phyloP scores from a whole-genome alignment of 2,797 vertebrate species.

The Urophycis tenuis region DNA sequence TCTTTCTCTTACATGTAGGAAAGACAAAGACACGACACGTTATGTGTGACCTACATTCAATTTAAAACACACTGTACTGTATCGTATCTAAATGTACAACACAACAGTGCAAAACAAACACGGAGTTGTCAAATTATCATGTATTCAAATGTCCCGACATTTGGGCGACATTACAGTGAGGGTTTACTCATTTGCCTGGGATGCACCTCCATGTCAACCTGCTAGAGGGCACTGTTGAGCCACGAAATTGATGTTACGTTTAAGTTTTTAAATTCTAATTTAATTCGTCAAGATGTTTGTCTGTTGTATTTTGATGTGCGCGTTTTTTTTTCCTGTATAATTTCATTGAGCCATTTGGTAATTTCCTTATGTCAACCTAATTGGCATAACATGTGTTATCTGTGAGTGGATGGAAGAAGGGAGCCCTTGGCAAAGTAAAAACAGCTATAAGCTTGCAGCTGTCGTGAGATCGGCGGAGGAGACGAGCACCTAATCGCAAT shows the following conservation, averaged over 20 bases:
- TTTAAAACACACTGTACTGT: neutral
- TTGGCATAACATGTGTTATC: slow-evolving; percentile 45
- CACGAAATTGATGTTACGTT: slow-evolving; percentile 9
- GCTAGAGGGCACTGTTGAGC: slow-evolving; percentile 62
- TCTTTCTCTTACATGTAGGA: neutral
- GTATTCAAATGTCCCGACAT: neutral
- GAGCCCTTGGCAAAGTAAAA: slow-evolving; percentile 30
- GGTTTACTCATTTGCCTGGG: neutral
- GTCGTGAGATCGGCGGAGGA: slow-evolving; percentile 41
- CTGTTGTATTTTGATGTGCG: neutral
- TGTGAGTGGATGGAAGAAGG: slow-evolving; percentile 37
- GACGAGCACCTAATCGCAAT: slow-evolving; percentile 58
- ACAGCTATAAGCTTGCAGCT: slow-evolving; percentile 43
- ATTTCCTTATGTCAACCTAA: slow-evolving; percentile 34
- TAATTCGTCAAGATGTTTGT: neutral
- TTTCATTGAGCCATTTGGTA: neutral
- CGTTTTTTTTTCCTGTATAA: neutral
- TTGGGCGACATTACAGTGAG: neutral
- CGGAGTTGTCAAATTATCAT: neutral
- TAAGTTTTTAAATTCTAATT: slow-evolving; percentile 14
- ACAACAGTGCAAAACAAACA: neutral
- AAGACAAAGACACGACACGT: neutral
- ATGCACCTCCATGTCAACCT: slow-evolving; percentile 18
- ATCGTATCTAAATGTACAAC: neutral
- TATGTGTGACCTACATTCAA: neutral